phyloP scores from a whole-genome alignment of 2,113 vertebrate species.

The Phyllostomus discolor region DNA sequence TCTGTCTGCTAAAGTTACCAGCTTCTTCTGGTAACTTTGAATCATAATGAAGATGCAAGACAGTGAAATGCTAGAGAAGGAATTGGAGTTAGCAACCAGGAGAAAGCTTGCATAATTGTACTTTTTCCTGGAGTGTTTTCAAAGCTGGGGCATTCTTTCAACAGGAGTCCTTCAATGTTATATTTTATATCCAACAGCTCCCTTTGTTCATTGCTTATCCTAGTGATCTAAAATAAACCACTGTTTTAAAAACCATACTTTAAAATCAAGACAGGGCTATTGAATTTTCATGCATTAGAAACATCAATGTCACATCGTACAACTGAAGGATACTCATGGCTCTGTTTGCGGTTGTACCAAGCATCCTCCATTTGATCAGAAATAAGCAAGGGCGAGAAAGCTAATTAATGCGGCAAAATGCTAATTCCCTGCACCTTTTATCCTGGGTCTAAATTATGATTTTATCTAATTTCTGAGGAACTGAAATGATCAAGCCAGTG shows the following conservation, averaged over 20 bases:
- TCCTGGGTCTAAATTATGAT: slow-evolving; percentile 71
- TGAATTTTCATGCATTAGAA: slow-evolving; percentile 69
- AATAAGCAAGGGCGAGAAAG: slow-evolving; percentile 67
- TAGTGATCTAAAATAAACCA: slow-evolving; percentile 14
- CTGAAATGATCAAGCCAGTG: slow-evolving; percentile 39
- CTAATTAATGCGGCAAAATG: slow-evolving; percentile 70
- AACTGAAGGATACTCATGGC: slow-evolving; percentile 62
- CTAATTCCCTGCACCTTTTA: slow-evolving; percentile 69
- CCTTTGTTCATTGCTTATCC: slow-evolving; percentile 51
- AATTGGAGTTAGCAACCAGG: background rate
- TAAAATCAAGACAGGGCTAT: slow-evolving; percentile 56
- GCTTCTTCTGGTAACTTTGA: slow-evolving; percentile 25
- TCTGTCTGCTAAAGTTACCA: background rate
- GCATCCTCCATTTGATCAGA: slow-evolving; percentile 70
- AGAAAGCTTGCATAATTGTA: background rate
- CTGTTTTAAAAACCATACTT: slow-evolving; percentile 46
- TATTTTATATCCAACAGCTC: slow-evolving; percentile 19
- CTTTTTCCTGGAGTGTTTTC: background rate
- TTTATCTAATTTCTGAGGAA: slow-evolving; percentile 73
- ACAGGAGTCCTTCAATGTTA: slow-evolving; percentile 18
- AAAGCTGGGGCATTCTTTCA: background rate
- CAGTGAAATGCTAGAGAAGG: background rate
- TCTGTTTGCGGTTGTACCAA: slow-evolving; percentile 46
- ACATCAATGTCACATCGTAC: slow-evolving; percentile 51
- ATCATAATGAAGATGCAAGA: slow-evolving; percentile 9